Conservation (phyloP, 1,140 invertebrate species). For the Adelges cooleyi region DNA sequence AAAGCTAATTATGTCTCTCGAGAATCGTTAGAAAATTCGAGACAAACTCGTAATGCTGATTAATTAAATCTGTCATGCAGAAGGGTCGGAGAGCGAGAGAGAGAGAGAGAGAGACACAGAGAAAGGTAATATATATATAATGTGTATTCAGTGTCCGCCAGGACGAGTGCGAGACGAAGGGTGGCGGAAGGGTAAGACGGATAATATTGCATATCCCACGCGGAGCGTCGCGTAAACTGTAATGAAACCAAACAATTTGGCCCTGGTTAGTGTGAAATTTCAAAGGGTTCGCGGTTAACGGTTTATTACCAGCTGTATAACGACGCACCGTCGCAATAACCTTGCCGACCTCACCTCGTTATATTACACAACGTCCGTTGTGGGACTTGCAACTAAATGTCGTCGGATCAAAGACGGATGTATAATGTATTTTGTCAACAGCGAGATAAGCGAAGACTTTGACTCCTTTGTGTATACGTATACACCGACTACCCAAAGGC, state of each 20-base stretch:
- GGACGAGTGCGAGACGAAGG: not conserved
- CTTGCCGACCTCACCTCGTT: no score
- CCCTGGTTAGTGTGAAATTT: not conserved
- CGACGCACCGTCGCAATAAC: not conserved
- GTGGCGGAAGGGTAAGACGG: no score
- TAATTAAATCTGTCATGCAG: constrained; percentile 1
- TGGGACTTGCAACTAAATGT: no score
- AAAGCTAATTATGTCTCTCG: constrained; percentile 19
- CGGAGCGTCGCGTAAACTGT: not conserved
- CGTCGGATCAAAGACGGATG: not conserved
- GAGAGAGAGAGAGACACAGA: not conserved
- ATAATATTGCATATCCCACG: not conserved
- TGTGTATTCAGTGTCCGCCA: not conserved
- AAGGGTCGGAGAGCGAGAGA: not conserved
- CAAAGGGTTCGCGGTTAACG: not conserved
- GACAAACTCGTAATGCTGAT: constrained; percentile 14
- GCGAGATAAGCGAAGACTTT: no score
- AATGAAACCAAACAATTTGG: constrained; percentile 8
- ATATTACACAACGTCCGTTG: no score
- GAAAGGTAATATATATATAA: no score
- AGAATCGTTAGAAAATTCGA: constrained; percentile 11
- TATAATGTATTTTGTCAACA: no score
- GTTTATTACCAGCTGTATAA: not conserved
- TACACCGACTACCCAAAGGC: no score
- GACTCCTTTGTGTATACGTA: no score